Evolutionary conservation across 1,140 invertebrate species (phyloP).

Genomic region (Macrocentrus cingulum): DNA sequence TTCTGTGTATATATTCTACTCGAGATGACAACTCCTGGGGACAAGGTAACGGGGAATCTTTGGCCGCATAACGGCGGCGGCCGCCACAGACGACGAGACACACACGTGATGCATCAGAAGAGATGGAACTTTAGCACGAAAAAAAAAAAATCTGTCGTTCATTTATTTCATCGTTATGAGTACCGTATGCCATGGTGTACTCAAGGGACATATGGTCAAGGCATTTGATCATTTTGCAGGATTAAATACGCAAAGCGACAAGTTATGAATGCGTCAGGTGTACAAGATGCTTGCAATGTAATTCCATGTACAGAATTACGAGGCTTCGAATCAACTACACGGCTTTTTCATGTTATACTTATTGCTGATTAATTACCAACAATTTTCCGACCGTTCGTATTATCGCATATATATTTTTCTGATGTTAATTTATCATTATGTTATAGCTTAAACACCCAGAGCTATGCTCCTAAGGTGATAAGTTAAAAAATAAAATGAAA

Average conservation of each 20-base stretch:
- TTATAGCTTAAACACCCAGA: too few species aligned
- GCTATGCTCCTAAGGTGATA: too few species aligned
- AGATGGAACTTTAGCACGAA: not conserved
- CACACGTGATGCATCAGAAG: too few species aligned
- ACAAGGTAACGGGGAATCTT: not conserved
- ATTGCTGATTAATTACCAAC: too few species aligned
- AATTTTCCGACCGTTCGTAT: too few species aligned
- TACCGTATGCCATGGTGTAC: conserved; percentile 6
- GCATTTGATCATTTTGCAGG: conserved; percentile 14
- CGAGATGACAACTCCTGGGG: not conserved
- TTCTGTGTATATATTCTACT: too few species aligned
- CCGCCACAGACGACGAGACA: not conserved
- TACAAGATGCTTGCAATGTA: conserved; percentile 9
- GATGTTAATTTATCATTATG: too few species aligned
- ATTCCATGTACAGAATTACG: conserved; percentile 1
- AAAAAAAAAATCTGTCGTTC: conserved; percentile 5
- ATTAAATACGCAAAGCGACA: conserved; percentile 12
- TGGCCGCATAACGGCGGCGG: not conserved
- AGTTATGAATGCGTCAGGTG: conserved; percentile 15
- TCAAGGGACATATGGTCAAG: not conserved
- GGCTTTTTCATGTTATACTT: not conserved
- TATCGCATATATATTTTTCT: too few species aligned
- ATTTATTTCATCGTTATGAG: not conserved
- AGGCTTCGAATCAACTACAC: not conserved
- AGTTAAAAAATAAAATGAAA: too few species aligned